Base-by-base conservation (phyloP, 1,140 invertebrate genomes). In the Tribolium madens region DNA sequence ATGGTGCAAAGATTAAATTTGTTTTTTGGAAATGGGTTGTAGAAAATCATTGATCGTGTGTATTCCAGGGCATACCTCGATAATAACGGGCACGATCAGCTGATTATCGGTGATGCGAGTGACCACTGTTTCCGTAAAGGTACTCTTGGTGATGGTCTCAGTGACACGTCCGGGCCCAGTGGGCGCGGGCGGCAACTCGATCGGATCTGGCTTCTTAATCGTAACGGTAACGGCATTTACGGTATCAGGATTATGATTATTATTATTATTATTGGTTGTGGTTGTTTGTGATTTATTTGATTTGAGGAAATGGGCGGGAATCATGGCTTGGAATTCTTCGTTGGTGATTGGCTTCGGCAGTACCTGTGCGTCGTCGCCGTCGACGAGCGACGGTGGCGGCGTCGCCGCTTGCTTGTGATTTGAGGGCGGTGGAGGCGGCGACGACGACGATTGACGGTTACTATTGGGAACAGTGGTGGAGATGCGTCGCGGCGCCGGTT, bases 311-410 rank as follows among this genome's bases (percentile, higher is more conserved):
- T 95, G 94, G 84, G 93, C 91, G 81, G 95, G 95, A 83, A 96
- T 96, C 94, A 97, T 94, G 86, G 94, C 94, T 91, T 95, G 93
- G 90, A 96, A 96, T 87, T 96, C 94, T 89, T 95, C 94, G 89
- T 93, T 96, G 87, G 94, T 96, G 88, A 95, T 92, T 83, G 94
- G 93, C 87, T 93, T 91, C 86, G 92, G 89, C 86, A 92, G 91
- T 86, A 86, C 85, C 85, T 86, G 85, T 80, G 81, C 80, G 81
- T 86, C 85, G 68, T 85, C 85, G 53, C 79, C 81, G 14, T 86
- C 85, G 57, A 84, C 70, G 36, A 84, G 82, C 18, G 82, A 81
- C 47, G 78, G 82, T 57, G 83, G 81, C 33, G 83, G 83, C 10
- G 57, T 26, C 12, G 33, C 33, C 13, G 83, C 80, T 74, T 80